phyloP scores from a whole-genome alignment of 2,888 invertebrate species.

The Ennomos fuscantarius region DNA sequence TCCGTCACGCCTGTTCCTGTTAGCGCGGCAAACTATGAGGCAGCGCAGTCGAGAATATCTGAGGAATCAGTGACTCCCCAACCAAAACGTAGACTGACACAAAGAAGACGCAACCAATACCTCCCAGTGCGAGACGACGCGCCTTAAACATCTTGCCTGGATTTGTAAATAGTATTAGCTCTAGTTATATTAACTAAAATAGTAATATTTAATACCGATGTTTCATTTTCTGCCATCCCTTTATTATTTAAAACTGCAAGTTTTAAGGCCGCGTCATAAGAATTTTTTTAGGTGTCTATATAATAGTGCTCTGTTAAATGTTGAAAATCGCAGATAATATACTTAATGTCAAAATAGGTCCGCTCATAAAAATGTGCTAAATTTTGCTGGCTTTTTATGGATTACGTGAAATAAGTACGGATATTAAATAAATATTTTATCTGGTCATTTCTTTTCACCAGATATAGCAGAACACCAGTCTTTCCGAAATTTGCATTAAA shows the following conservation, averaged over 20 bases:
- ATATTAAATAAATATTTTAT: too few relatives aligned
- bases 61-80: slow-evolving; percentile 57
- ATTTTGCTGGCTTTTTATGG: too few relatives aligned
- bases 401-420: too few relatives aligned
- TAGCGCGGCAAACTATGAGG: slow-evolving; percentile 58
- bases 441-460: too few relatives aligned
- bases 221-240: slow-evolving; percentile 32
- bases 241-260: not conserved
- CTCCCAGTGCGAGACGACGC: slow-evolving; percentile 78
- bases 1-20: slow-evolving; percentile 81
- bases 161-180: slow-evolving; percentile 67
- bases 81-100: slow-evolving; percentile 52
- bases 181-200: slow-evolving; percentile 65
- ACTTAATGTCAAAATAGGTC: too few relatives aligned
- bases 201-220: slow-evolving; percentile 57
- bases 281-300: too few relatives aligned
- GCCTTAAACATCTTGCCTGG: slow-evolving; percentile 61
- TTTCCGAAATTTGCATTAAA: too few relatives aligned
- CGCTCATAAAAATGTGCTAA: too few relatives aligned
- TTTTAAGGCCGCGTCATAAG: too few relatives aligned
- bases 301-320: too few relatives aligned
- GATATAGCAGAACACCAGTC: too few relatives aligned
- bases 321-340: too few relatives aligned
- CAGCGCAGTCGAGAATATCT: slow-evolving; percentile 72
- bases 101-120: slow-evolving; percentile 73